These are phyloP conservation scores for Seriola aureovittata DNA, from an alignment of 2,113 vertebrate species.

Conservation along the genomic window DNA sequence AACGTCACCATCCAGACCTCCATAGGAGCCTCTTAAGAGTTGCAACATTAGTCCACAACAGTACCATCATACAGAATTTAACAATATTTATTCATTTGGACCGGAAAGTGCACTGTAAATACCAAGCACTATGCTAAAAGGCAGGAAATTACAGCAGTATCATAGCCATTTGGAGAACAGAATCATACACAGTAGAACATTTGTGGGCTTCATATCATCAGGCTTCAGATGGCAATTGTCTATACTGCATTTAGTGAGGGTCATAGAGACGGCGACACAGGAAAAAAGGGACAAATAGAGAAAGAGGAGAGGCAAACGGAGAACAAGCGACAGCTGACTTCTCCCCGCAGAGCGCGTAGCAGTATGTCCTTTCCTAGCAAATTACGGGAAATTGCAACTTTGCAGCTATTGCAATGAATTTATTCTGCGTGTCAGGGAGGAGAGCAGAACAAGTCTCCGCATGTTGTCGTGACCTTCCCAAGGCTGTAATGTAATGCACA, in stretches of 20 bases:
- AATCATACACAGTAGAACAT: slow-evolving; percentile 41
- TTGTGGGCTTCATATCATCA: slow-evolving; percentile 49
- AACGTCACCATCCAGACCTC: slow-evolving; percentile 10
- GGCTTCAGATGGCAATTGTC: slow-evolving; percentile 36
- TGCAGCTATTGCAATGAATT: slow-evolving; percentile 53
- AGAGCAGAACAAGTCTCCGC: slow-evolving; percentile 53
- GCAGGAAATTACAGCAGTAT: slow-evolving; percentile 41
- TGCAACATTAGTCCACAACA: slow-evolving; percentile 9
- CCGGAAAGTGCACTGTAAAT: slow-evolving; percentile 47
- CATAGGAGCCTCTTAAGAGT: neutral
- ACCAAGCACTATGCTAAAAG: slow-evolving; percentile 49
- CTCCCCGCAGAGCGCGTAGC: neutral
- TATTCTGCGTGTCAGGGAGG: slow-evolving; percentile 30
- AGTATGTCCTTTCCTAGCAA: slow-evolving; percentile 29
- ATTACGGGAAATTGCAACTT: slow-evolving; percentile 70
- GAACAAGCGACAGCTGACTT: neutral
- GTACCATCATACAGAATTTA: slow-evolving; percentile 19
- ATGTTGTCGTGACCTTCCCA: slow-evolving; percentile 56
- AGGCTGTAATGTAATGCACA: slow-evolving; percentile 44
- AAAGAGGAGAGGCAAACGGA: slow-evolving; percentile 19
- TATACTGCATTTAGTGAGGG: slow-evolving; percentile 28
- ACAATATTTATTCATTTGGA: slow-evolving; percentile 50
- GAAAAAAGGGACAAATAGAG: slow-evolving; percentile 23
- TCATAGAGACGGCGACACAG: slow-evolving; percentile 13
- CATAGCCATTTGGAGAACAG: slow-evolving; percentile 32